Conservation (phyloP, 2,888 invertebrate species). For the Tricholauxania praeusta region DNA sequence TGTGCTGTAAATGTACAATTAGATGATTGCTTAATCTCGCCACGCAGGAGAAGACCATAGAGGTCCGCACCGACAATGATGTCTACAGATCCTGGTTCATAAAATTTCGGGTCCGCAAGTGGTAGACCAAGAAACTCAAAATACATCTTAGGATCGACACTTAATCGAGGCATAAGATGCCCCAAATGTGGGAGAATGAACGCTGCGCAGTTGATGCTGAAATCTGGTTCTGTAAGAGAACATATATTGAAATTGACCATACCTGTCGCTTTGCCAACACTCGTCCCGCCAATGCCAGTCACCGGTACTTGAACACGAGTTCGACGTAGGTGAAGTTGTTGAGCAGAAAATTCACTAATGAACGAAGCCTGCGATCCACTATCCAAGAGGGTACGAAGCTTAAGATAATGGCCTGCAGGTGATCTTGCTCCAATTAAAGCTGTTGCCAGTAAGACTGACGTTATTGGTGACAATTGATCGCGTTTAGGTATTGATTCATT, state of each 20-base stretch:
- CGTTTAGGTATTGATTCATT: neutral
- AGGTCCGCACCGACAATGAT: conserved; percentile 41
- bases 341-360: conserved; percentile 42
- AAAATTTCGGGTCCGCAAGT: conserved; percentile 35
- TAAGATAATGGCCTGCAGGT: conserved; percentile 23
- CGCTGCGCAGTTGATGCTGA: conserved; percentile 33
- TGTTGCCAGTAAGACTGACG: conserved; percentile 34
- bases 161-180: conserved; percentile 25
- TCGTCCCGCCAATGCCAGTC: conserved; percentile 33
- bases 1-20: conserved; percentile 16
- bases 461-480: neutral
- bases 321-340: conserved; percentile 39
- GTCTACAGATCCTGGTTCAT: conserved; percentile 38
- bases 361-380: conserved; percentile 40
- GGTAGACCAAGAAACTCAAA: conserved; percentile 36
- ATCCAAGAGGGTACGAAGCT: conserved; percentile 35
- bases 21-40: conserved; percentile 29
- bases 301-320: conserved; percentile 25
- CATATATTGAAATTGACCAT: conserved; percentile 30
- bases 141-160: conserved; percentile 26
- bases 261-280: conserved; percentile 39
- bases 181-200: conserved; percentile 39
- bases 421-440: conserved; percentile 33
- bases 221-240: conserved; percentile 40
- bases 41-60: conserved; percentile 34